A percentile compares a stretch with the other conserved stretches of the same genome.
Conservation (phyloP, 2,888 invertebrate species). For the Brachycybe producta region DNA sequence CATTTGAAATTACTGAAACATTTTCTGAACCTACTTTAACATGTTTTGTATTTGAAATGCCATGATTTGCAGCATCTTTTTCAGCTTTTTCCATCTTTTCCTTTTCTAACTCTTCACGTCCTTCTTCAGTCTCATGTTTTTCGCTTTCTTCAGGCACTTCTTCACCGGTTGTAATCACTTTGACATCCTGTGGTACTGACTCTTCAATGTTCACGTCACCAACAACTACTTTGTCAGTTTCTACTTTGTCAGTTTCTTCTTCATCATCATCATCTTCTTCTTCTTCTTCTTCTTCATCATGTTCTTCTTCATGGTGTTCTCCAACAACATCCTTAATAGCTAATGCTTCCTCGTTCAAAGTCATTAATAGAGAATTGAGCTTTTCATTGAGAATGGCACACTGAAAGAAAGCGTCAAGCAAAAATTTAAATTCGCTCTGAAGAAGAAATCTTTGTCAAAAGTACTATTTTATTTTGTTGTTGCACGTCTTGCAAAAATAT, state of each 20-base stretch:
- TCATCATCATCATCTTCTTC: slow-evolving; percentile 10
- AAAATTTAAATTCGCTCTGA: no score
- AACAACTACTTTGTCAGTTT: slow-evolving; percentile 16
- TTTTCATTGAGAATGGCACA: slow-evolving; percentile 63
- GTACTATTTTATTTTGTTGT: no score
- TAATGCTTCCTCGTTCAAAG: slow-evolving; percentile 53
- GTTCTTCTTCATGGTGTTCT: slow-evolving; percentile 27
- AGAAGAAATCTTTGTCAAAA: no score
- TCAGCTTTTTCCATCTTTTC: slow-evolving; percentile 14
- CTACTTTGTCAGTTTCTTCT: neutral
- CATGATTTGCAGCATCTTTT: slow-evolving; percentile 18
- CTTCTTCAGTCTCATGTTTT: slow-evolving; percentile 5
- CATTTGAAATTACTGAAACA: neutral
- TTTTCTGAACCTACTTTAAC: slow-evolving; percentile 5
- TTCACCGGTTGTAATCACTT: neutral
- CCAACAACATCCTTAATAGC: slow-evolving; percentile 26
- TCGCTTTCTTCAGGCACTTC: neutral
- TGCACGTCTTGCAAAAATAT: no score
- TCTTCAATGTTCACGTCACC: slow-evolving; percentile 1
- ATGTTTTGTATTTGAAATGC: slow-evolving; percentile 10
- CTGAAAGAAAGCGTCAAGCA: no score
- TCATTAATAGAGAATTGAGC: slow-evolving; percentile 55
- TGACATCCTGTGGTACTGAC: neutral
- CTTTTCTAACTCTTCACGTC: slow-evolving; percentile 1
- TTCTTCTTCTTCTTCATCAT: slow-evolving; percentile 20